These are phyloP conservation scores for Phalloptychus januarius DNA, from an alignment of 2,797 vertebrate genomes.

Conservation along the genomic window DNA sequence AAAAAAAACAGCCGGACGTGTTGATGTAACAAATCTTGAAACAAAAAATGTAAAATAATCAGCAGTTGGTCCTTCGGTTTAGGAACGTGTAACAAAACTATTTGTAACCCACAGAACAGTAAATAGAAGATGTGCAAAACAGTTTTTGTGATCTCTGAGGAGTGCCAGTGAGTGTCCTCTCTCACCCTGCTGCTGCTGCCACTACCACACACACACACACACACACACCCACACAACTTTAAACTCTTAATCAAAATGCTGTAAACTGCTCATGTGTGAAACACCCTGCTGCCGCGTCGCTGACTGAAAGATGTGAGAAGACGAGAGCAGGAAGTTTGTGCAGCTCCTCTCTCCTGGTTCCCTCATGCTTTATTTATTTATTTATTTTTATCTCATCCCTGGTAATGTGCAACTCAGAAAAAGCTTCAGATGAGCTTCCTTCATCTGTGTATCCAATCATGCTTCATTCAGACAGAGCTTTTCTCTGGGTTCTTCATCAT, in stretches of 20 bases:
- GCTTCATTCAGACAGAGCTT: slow-evolving; percentile 1
- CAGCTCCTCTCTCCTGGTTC: slow-evolving; percentile 9
- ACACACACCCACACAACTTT: background rate
- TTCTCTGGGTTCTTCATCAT: slow-evolving; percentile 42
- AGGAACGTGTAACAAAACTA: slow-evolving; percentile 9
- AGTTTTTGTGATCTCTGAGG: background rate
- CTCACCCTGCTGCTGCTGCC: slow-evolving; percentile 4
- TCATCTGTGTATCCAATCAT: background rate
- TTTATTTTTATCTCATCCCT: slow-evolving; percentile 10
- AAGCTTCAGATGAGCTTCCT: too few species aligned
- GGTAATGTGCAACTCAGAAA: slow-evolving; percentile 45
- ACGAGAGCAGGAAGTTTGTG: background rate
- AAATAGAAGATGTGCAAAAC: slow-evolving; percentile 37
- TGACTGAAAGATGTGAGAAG: slow-evolving; percentile 4
- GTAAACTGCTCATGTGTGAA: slow-evolving; percentile 8
- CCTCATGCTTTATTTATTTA: background rate
- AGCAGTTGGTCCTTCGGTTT: slow-evolving; percentile 17
- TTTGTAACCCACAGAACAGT: slow-evolving; percentile 3
- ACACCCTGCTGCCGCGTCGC: slow-evolving; percentile 20
- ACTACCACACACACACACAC: background rate
- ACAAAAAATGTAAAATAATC: background rate
- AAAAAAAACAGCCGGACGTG: background rate
- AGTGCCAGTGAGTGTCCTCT: slow-evolving; percentile 6
- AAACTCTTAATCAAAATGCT: background rate
- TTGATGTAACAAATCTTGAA: background rate